These are phyloP conservation scores for Nymphalis io DNA, from an alignment of 1,140 invertebrate genomes.

Conservation along the genomic window DNA sequence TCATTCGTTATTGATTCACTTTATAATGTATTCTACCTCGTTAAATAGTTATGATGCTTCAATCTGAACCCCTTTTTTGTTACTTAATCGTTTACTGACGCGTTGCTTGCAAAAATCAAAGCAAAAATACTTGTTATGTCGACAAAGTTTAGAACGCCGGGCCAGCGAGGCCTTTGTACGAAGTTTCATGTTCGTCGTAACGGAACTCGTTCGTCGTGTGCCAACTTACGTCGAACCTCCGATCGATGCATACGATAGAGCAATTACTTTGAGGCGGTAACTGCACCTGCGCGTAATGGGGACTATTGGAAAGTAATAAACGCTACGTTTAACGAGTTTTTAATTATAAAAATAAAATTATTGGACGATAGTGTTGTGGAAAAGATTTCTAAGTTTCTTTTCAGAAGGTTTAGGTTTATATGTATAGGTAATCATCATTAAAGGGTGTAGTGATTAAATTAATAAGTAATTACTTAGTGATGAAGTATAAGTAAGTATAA, in stretches of 20 bases:
- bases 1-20: too few relatives aligned
- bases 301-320: constrained; percentile 8
- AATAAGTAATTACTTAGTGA: too few relatives aligned
- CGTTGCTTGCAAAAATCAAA: neutral
- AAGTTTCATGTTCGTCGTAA: neutral
- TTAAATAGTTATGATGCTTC: too few relatives aligned
- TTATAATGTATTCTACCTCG: too few relatives aligned
- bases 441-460: too few relatives aligned
- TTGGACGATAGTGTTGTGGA: neutral
- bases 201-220: neutral
- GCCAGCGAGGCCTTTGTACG: neutral
- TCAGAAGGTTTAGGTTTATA: too few relatives aligned
- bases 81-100: too few relatives aligned
- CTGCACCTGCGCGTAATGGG: neutral
- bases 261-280: constrained; percentile 3
- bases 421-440: too few relatives aligned
- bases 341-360: constrained; percentile 7
- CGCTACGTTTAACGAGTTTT: constrained; percentile 4
- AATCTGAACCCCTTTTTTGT: too few relatives aligned
- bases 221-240: neutral
- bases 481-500: too few relatives aligned
- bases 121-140: neutral
- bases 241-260: neutral
- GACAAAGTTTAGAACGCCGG: neutral
- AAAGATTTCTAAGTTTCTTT: neutral